Base-by-base conservation (phyloP, 2,888 invertebrate genomes). In the Cyclophora punctaria region DNA sequence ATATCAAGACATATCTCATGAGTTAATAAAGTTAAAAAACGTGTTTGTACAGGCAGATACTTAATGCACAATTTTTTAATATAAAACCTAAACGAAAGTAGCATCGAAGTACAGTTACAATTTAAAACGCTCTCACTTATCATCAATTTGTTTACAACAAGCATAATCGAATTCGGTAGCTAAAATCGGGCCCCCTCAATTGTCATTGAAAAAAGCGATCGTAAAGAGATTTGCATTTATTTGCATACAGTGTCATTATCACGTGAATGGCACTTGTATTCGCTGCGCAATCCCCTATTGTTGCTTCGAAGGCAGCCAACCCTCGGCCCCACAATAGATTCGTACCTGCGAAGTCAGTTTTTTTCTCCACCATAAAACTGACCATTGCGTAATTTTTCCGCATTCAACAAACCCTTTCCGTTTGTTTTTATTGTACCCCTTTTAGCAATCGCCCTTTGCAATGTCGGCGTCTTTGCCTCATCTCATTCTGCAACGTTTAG, bases 391-490 rank as follows among this genome's bases (percentile, higher is more conserved):
- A 88, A 86, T 83, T 83, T 81, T 86, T 85, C 84, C 73, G 84
- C 83, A 83, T 86, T 86, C 80, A 83, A 67, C 74, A 79, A 86
- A 88, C 87, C 87, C 88, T 87, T 88, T 88, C 82, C 83, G 81
- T 83, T 83, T 83, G 84, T 84, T 83, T 86, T 85, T 84, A 83
- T 80, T 78, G 63, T 75, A 78, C 73, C 75, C 81, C 71, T 80
- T 83, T 71, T 73, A 68, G 63, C 62, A 62, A 65, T 67, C 61
- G 65, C 58, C 60, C 52, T 61, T 59, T 20, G 20, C 58, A 55
- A 51, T 59, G 84, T 74, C 88, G 88, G 87, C 71, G 55, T 80
- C 85, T 86, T 85, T 85, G 78, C 83, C 66, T 67, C 76, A 74
- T 78, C 66, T 67, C 76, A 74, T 78, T 85, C 75, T 79, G 86